phyloP scores from a whole-genome alignment of 2,888 invertebrate species.

The Orthosia cruda region DNA sequence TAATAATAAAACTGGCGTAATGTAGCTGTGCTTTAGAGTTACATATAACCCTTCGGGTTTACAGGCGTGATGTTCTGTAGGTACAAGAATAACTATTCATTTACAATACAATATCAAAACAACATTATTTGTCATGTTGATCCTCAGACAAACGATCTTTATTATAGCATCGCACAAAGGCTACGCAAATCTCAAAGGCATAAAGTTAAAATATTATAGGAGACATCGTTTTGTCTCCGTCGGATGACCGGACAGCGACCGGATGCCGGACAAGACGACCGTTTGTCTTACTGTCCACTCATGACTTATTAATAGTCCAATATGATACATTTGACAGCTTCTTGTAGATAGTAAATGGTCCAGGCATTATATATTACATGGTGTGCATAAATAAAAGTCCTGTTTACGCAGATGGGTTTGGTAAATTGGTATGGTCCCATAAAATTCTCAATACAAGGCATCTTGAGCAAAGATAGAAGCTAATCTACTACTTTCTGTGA shows the following conservation, averaged over 20 bases:
- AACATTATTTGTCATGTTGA: constrained; percentile 43
- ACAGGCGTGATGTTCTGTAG: too few relatives aligned
- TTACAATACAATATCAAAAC: constrained; percentile 4
- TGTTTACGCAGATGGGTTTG: background rate
- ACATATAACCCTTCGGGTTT: too few relatives aligned
- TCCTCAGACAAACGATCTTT: constrained; percentile 29
- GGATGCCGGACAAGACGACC: constrained; percentile 49
- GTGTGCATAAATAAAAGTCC: background rate
- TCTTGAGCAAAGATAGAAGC: background rate
- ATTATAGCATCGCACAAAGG: constrained; percentile 10
- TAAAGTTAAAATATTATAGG: constrained; percentile 67
- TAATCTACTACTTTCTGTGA: too few relatives aligned
- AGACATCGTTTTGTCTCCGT: constrained; percentile 69
- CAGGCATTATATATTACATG: constrained; percentile 5
- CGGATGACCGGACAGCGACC: constrained; percentile 48
- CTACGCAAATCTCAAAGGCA: constrained; percentile 60
- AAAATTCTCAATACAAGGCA: background rate
- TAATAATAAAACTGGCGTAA: too few relatives aligned
- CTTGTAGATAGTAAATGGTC: constrained; percentile 30
- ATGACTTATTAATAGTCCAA: constrained; percentile 58
- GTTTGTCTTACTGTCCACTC: constrained; percentile 68
- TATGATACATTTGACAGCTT: constrained; percentile 63
- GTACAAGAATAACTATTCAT: too few relatives aligned
- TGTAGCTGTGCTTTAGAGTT: too few relatives aligned
- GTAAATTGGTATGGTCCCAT: background rate